phyloP scores from a whole-genome alignment of 2,888 invertebrate species.

The Mellilla xanthometata region DNA sequence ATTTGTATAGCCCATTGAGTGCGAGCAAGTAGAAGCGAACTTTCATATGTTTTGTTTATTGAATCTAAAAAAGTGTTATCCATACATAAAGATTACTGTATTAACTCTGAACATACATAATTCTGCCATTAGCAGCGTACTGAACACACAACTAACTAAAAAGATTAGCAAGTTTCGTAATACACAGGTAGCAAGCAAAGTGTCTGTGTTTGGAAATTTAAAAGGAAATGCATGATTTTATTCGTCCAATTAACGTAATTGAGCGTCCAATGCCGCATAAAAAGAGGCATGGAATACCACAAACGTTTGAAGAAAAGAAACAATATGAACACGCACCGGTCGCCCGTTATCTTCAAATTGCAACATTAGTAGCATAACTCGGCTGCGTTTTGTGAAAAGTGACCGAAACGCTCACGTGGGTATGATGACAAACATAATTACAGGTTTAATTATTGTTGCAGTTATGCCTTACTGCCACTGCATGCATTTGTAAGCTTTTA shows the following conservation, averaged over 20 bases:
- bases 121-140: too few species aligned
- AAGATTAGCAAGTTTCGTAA: neutral
- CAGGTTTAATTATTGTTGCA: slow-evolving; percentile 31
- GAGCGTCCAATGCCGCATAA: slow-evolving; percentile 1
- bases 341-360: slow-evolving; percentile 22
- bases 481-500: neutral
- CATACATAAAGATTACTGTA: too few species aligned
- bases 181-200: neutral
- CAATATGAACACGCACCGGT: slow-evolving; percentile 13
- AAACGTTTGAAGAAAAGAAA: slow-evolving; percentile 5
- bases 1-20: too few species aligned
- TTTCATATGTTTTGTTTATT: too few species aligned
- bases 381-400: slow-evolving; percentile 21
- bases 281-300: slow-evolving; percentile 3
- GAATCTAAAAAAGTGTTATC: too few species aligned
- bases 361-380: slow-evolving; percentile 29
- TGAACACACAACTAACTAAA: too few species aligned
- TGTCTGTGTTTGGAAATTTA: slow-evolving; percentile 1
- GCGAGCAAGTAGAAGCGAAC: too few species aligned
- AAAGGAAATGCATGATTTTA: slow-evolving; percentile 7
- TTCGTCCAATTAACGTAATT: slow-evolving; percentile 8
- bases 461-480: slow-evolving; percentile 8
- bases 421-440: slow-evolving; percentile 47
- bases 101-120: too few species aligned
- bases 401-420: slow-evolving; percentile 38